These are phyloP conservation scores for Actias luna DNA, from an alignment of 2,888 invertebrate species.

Conservation along the genomic window DNA sequence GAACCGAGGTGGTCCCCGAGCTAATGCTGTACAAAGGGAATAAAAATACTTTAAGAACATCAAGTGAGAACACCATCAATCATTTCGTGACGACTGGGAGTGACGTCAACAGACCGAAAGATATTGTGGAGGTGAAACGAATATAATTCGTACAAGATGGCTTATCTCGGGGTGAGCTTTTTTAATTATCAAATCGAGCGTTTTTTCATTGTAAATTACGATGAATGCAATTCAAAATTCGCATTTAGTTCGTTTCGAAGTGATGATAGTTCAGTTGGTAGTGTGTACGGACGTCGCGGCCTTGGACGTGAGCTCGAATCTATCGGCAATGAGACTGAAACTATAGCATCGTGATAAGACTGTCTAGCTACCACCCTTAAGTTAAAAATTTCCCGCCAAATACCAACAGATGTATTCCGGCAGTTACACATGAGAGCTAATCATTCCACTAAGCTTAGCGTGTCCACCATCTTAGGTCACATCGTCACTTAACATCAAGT, in stretches of 20 bases:
- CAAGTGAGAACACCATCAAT: conserved; percentile 52
- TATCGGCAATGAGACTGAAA: too few species aligned
- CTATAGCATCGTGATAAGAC: too few species aligned
- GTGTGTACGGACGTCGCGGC: too few species aligned
- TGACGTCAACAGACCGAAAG: conserved; percentile 12
- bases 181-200: not conserved
- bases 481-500: too few species aligned
- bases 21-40: conserved; percentile 51
- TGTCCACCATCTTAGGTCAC: too few species aligned
- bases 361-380: too few species aligned
- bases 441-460: too few species aligned
- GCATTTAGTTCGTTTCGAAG: not conserved
- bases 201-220: not conserved
- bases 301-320: too few species aligned
- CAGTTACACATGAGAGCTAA: too few species aligned
- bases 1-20: conserved; percentile 45
- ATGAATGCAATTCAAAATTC: not conserved
- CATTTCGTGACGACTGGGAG: conserved; percentile 37
- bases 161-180: not conserved
- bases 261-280: too few species aligned
- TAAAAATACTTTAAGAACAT: conserved; percentile 41
- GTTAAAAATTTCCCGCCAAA: too few species aligned
- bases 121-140: conserved; percentile 10
- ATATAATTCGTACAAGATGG: not conserved
- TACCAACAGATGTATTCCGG: too few species aligned